Conservation (phyloP, 1,140 invertebrate species). For the Octopus bimaculoides region DNA sequence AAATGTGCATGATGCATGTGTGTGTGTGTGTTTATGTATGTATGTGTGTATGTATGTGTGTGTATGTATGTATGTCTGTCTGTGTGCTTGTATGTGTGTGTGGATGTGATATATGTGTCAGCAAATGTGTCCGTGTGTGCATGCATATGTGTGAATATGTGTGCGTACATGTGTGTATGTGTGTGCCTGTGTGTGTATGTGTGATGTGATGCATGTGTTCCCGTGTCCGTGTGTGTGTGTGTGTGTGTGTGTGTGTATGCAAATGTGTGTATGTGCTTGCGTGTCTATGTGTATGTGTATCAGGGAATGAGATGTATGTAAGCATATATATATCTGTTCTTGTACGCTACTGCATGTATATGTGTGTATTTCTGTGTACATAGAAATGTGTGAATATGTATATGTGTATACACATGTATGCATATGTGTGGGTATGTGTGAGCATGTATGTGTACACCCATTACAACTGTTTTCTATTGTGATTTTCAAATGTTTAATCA, state of each 20-base stretch:
- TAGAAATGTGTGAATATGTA: neutral
- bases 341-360: neutral
- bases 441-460: too few relatives aligned
- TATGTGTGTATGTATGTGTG: neutral
- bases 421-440: too few relatives aligned
- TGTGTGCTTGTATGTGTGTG: neutral
- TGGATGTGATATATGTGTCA: neutral
- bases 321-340: conserved; percentile 11
- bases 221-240: too few relatives aligned
- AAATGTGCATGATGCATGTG: neutral
- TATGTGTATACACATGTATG: neutral
- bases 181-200: neutral
- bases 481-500: too few relatives aligned
- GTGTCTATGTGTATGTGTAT: neutral
- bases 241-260: neutral
- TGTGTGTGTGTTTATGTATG: neutral
- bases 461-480: too few relatives aligned
- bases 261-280: neutral
- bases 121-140: neutral
- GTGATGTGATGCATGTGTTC: neutral
- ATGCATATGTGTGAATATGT: neutral
- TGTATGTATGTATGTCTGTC: neutral
- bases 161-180: neutral
- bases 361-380: neutral
- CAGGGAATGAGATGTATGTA: neutral